phyloP scores from a whole-genome alignment of 2,113 vertebrate genomes.

The Hyla sarda region DNA sequence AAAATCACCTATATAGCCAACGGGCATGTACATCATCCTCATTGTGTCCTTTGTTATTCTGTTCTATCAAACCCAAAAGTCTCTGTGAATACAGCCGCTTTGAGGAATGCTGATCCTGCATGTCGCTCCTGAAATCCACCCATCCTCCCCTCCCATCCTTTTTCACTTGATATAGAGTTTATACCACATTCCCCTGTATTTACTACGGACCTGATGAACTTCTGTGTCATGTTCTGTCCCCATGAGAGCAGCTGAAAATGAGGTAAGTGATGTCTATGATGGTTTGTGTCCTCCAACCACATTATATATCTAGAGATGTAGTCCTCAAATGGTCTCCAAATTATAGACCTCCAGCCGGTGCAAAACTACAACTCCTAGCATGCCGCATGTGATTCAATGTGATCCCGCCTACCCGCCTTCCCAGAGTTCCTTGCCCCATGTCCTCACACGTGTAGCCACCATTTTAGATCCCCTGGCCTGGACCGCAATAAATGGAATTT shows the following conservation, averaged over 20 bases:
- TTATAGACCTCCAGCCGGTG: too few species aligned
- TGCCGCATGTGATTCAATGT: too few species aligned
- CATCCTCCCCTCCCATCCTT: not conserved
- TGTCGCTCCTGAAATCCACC: not conserved
- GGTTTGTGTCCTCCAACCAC: too few species aligned
- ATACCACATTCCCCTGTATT: not conserved
- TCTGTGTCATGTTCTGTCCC: not conserved
- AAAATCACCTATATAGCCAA: not conserved
- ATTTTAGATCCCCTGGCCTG: too few species aligned
- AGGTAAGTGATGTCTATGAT: not conserved
- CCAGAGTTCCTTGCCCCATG: too few species aligned
- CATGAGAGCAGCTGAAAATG: not conserved
- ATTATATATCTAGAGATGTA: not conserved
- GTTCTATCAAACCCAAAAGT: not conserved
- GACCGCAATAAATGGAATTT: too few species aligned
- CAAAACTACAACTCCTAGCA: too few species aligned
- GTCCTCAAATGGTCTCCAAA: too few species aligned
- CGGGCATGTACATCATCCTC: not conserved
- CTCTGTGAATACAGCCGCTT: not conserved
- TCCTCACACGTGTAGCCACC: too few species aligned
- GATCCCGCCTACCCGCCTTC: too few species aligned
- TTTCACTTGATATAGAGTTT: not conserved
- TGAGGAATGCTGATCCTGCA: slow-evolving; percentile 1
- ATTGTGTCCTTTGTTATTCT: not conserved
- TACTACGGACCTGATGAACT: not conserved